Conservation (phyloP, 2,888 invertebrate genomes). For the Fragum sueziense region DNA sequence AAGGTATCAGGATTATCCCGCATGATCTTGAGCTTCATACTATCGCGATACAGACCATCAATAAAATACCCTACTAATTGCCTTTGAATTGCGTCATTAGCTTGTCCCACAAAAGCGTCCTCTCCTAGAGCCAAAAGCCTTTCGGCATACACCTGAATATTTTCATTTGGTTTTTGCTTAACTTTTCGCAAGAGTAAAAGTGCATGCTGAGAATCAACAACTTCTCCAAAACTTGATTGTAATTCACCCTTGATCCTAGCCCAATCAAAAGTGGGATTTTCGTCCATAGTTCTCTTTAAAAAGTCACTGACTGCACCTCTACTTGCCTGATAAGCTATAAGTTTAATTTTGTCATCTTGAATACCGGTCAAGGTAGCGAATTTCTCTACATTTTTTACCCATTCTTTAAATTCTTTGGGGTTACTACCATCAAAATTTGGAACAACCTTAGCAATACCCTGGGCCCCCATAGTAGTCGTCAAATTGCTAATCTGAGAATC, state of each 20-base stretch:
- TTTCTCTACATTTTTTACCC: constrained; percentile 37
- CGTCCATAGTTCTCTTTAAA: constrained; percentile 32
- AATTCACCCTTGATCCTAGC: constrained; percentile 13
- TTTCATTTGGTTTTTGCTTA: constrained; percentile 32
- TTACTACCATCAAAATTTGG: constrained; percentile 28
- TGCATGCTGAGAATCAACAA: constrained; percentile 43
- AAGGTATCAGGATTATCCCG: constrained; percentile 25
- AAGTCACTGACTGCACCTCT: constrained; percentile 36
- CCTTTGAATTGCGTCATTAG: constrained; percentile 9
- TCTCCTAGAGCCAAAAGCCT: too few relatives aligned
- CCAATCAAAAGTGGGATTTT: constrained; percentile 11
- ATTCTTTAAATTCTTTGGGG: constrained; percentile 36
- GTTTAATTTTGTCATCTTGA: not conserved
- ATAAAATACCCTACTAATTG: constrained; percentile 37
- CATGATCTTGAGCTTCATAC: constrained; percentile 42
- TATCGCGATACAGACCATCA: constrained; percentile 30
- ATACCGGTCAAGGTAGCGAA: constrained; percentile 24
- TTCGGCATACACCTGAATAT: constrained; percentile 42
- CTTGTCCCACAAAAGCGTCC: constrained; percentile 40
- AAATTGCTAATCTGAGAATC: not conserved
- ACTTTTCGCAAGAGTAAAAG: constrained; percentile 36
- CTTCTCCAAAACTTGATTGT: constrained; percentile 31
- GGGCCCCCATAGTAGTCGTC: constrained; percentile 16
- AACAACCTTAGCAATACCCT: constrained; percentile 28
- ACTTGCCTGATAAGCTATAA: constrained; percentile 37